These are phyloP conservation scores for Thecocarcelia acutangulata DNA, from an alignment of 2,888 invertebrate genomes.

Conservation along the genomic window DNA sequence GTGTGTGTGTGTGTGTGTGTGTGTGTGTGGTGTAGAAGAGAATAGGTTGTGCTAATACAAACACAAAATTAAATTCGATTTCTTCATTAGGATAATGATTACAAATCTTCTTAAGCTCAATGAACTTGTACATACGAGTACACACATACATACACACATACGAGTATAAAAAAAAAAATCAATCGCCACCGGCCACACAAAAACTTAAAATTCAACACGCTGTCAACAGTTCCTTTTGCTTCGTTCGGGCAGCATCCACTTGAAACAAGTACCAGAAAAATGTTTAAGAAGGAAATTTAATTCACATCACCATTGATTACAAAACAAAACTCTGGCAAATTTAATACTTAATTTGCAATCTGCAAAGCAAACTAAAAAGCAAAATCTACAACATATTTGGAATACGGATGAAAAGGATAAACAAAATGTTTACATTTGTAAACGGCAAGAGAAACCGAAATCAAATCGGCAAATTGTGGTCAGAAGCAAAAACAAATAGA, in stretches of 20 bases:
- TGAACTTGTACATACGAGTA: constrained; percentile 34
- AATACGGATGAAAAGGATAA: constrained; percentile 48
- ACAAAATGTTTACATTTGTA: constrained; percentile 44
- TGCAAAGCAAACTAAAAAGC: constrained; percentile 49
- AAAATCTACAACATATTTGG: constrained; percentile 50
- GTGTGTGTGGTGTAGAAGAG: neutral
- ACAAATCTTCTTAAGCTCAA: constrained; percentile 62
- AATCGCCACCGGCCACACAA: constrained; percentile 39
- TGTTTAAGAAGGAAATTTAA: constrained; percentile 49
- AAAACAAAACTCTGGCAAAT: constrained; percentile 5
- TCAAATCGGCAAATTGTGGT: constrained; percentile 45
- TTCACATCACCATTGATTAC: constrained; percentile 21
- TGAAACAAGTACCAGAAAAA: constrained; percentile 31
- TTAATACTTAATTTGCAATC: constrained; percentile 50
- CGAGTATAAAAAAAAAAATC: constrained; percentile 20
- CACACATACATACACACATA: too few species aligned
- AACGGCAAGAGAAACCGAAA: constrained; percentile 19
- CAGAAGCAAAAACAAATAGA: constrained; percentile 52
- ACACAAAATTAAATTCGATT: constrained; percentile 58
- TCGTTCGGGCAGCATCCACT: constrained; percentile 9
- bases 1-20: neutral
- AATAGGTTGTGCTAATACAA: constrained; percentile 19
- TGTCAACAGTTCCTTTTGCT: constrained; percentile 29
- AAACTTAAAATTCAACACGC: constrained; percentile 56
- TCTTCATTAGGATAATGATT: constrained; percentile 66